Evolutionary conservation across 2,888 invertebrate species (phyloP).

Genomic region (Coelogynopora nodosa): DNA sequence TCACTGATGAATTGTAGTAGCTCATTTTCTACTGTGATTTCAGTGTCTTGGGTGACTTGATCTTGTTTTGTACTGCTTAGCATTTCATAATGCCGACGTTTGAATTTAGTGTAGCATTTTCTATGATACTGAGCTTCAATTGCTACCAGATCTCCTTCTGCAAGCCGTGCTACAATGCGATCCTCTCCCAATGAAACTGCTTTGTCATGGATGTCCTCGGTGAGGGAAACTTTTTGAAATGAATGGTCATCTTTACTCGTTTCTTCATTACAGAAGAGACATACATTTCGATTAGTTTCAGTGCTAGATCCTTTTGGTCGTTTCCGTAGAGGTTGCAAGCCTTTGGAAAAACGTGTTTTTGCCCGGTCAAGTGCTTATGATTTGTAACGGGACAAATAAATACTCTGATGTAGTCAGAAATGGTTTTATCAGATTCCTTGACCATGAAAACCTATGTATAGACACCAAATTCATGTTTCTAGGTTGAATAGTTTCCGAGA

Average conservation of each 20-base stretch:
- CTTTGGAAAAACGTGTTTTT: slow-evolving; percentile 42
- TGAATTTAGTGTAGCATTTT: slow-evolving; percentile 46
- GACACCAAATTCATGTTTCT: too few relatives aligned
- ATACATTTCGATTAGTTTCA: too few relatives aligned
- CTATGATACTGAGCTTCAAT: slow-evolving; percentile 45
- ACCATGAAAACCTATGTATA: too few relatives aligned
- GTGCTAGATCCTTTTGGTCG: slow-evolving; percentile 2
- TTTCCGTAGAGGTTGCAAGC: slow-evolving; percentile 25
- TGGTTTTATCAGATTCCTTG: too few relatives aligned
- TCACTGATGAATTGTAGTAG: slow-evolving; percentile 45
- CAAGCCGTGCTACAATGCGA: slow-evolving; percentile 44
- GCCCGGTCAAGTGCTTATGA: slow-evolving; percentile 43
- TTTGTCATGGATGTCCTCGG: slow-evolving; percentile 42
- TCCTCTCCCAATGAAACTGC: slow-evolving; percentile 45
- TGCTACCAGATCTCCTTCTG: slow-evolving; percentile 45
- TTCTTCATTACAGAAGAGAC: slow-evolving; percentile 33
- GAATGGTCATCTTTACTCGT: slow-evolving; percentile 43
- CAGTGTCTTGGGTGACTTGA: slow-evolving; percentile 41
- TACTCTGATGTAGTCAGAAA: too few relatives aligned
- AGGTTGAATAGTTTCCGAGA: too few relatives aligned
- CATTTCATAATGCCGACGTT: slow-evolving; percentile 41
- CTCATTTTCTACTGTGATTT: slow-evolving; percentile 46
- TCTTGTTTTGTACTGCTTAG: slow-evolving; percentile 26
- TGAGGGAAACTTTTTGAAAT: slow-evolving; percentile 43
- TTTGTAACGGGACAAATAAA: too few relatives aligned